These are phyloP conservation scores for Tetragnatha montana DNA, from an alignment of 2,888 invertebrate species.

Conservation along the genomic window DNA sequence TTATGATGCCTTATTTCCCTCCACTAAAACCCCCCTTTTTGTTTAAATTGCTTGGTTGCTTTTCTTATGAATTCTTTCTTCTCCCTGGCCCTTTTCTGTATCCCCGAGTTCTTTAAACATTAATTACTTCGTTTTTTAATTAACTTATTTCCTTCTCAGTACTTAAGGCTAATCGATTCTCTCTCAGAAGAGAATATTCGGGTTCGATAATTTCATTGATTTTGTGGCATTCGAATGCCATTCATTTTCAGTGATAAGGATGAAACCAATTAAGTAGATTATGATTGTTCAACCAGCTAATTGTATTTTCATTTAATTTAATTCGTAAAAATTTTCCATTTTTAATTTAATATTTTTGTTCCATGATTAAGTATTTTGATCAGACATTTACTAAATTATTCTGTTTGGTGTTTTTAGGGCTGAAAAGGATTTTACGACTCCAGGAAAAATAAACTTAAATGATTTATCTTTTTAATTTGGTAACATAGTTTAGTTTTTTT, in stretches of 20 bases:
- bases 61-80: constrained; percentile 19
- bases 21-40: constrained; percentile 28
- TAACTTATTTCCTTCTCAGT: constrained; percentile 24
- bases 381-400: no score
- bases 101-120: constrained; percentile 41
- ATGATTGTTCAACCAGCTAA: constrained; percentile 17
- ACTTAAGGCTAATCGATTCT: constrained; percentile 46
- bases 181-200: not conserved
- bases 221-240: constrained; percentile 4
- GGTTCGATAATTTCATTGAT: constrained; percentile 14
- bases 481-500: no score
- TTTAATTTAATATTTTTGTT: not conserved
- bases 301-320: constrained; percentile 44
- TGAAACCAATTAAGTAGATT: constrained; percentile 25
- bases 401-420: constrained; percentile 8
- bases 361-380: not conserved
- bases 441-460: no score
- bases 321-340: not conserved
- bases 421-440: no score
- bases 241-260: constrained; percentile 1
- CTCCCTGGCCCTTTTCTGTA: constrained; percentile 3
- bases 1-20: constrained; percentile 62
- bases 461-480: no score
- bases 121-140: constrained; percentile 49
- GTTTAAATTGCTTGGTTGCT: constrained; percentile 61